Evolutionary conservation across 2,888 invertebrate species (phyloP).

Genomic region (Lysandra coridon): DNA sequence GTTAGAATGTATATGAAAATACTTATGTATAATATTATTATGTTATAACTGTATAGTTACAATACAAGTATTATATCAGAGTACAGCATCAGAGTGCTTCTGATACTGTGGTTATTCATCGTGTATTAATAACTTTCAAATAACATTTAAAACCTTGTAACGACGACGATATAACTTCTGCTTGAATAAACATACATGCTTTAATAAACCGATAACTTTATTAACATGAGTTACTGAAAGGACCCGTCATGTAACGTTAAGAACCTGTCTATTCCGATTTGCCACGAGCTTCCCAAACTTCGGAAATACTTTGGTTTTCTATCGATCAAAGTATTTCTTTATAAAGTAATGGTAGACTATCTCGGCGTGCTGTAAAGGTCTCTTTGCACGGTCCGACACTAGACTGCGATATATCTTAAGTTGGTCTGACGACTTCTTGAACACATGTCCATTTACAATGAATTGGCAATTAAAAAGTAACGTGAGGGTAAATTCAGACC

Average conservation of each 20-base stretch:
- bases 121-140: no score
- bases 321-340: constrained; percentile 1
- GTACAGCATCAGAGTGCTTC: no score
- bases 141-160: neutral
- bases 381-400: neutral
- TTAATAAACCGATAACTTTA: neutral
- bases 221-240: constrained; percentile 8
- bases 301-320: neutral
- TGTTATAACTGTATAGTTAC: no score
- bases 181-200: neutral
- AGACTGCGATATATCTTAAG: neutral
- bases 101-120: no score
- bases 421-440: no score
- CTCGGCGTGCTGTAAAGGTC: neutral
- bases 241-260: neutral
- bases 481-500: no score
- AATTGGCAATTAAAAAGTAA: no score
- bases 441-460: no score
- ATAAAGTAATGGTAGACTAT: neutral
- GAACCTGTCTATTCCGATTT: neutral
- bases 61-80: no score
- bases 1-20: no score
- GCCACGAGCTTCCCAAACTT: neutral
- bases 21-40: no score
- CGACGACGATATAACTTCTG: neutral